A percentile compares a stretch with the other conserved stretches of the same genome.
Conservation (phyloP, 2,113 vertebrate species). For the Entomyzon cyanotis region DNA sequence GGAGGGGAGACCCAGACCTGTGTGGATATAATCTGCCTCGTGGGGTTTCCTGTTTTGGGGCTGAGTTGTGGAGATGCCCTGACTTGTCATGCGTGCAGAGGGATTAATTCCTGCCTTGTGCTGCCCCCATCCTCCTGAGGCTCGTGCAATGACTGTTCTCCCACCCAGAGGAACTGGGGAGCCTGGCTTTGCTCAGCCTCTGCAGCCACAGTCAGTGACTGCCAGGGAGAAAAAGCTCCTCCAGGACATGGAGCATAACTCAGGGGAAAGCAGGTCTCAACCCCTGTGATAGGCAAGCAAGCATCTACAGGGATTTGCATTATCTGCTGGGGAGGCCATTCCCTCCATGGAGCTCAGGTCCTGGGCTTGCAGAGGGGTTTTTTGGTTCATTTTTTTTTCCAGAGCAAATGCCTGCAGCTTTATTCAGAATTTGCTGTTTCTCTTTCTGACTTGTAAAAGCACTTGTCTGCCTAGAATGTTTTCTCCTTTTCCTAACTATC, state of each 20-base stretch:
- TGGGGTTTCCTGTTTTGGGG: not conserved
- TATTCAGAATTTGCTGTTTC: not conserved
- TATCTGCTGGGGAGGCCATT: not conserved
- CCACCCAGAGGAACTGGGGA: not conserved
- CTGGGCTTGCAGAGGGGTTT: rapidly evolving
- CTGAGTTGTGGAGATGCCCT: not conserved
- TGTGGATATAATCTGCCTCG: not conserved
- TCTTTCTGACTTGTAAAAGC: not conserved
- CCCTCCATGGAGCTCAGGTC: not conserved
- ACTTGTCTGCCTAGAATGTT: not conserved
- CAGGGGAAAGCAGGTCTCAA: not conserved
- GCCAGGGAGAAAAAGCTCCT: not conserved
- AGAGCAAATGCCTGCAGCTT: not conserved
- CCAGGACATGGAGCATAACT: rapidly evolving
- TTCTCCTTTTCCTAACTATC: not conserved
- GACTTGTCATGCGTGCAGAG: not conserved
- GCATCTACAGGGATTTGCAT: not conserved
- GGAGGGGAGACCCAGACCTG: not conserved
- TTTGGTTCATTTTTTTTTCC: rapidly evolving
- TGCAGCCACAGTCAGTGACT: not conserved
- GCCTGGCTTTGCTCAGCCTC: not conserved
- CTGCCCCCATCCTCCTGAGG: not conserved
- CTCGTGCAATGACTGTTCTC: not conserved
- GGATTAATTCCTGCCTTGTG: not conserved
- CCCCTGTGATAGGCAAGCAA: no score